Conservation (phyloP, 1,140 invertebrate species). For the Phortica variegata region DNA sequence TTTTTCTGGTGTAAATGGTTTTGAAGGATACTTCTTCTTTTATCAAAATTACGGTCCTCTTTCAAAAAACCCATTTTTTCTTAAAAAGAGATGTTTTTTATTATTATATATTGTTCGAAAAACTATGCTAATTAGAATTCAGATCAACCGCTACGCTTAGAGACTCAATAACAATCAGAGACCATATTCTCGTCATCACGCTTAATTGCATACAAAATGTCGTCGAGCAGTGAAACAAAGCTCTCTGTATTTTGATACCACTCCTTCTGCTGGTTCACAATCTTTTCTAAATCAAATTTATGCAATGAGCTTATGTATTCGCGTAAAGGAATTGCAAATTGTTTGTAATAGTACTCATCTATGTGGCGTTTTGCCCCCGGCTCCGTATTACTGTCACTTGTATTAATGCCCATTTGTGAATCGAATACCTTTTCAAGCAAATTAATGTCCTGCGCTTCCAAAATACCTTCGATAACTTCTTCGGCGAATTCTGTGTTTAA, state of each 20-base stretch:
- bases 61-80: too few relatives aligned
- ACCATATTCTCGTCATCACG: slow-evolving; percentile 59
- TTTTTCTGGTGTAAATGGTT: too few relatives aligned
- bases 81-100: too few relatives aligned
- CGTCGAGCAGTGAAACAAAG: slow-evolving; percentile 66
- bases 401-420: slow-evolving; percentile 41
- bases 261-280: slow-evolving; percentile 60
- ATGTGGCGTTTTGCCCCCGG: slow-evolving; percentile 28
- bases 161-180: slow-evolving; percentile 67
- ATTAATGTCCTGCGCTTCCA: slow-evolving; percentile 62
- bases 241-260: slow-evolving; percentile 64
- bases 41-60: too few relatives aligned
- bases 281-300: slow-evolving; percentile 60
- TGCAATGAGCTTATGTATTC: slow-evolving; percentile 62
- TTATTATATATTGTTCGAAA: too few relatives aligned
- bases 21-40: too few relatives aligned
- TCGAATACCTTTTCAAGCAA: slow-evolving; percentile 63
- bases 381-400: slow-evolving; percentile 2
- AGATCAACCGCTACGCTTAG: too few relatives aligned
- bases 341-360: slow-evolving; percentile 53
- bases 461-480: slow-evolving; percentile 60
- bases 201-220: slow-evolving; percentile 64
- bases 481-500: slow-evolving; percentile 28
- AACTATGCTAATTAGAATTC: too few relatives aligned
- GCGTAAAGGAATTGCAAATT: slow-evolving; percentile 57